phyloP scores from a whole-genome alignment of 1,140 invertebrate genomes.

The Sycophila sp. region DNA sequence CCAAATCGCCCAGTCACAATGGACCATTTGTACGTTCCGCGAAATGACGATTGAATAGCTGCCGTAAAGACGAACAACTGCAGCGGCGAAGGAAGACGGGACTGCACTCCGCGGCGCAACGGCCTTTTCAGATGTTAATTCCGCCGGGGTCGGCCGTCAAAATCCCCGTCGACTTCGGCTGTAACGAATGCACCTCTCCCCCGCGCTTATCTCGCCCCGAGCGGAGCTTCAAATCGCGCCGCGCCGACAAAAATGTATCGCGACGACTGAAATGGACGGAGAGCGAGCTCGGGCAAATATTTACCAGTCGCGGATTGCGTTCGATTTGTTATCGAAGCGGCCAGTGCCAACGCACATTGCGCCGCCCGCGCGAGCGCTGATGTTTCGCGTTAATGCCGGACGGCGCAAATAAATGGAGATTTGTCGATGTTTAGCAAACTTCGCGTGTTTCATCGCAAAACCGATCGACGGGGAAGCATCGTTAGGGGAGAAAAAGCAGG shows the following conservation, averaged over 20 bases:
- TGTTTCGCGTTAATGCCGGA: too few species aligned
- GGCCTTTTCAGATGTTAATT: conserved; percentile 27
- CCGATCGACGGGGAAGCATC: too few species aligned
- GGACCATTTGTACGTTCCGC: conserved; percentile 28
- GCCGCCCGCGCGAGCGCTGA: too few species aligned
- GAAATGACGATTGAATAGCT: conserved; percentile 32
- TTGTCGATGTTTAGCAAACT: too few species aligned
- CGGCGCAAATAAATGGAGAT: too few species aligned
- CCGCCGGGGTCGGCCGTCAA: not conserved
- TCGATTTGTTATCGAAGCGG: not conserved
- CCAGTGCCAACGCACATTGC: not conserved
- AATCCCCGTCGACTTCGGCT: not conserved
- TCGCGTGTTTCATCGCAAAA: too few species aligned
- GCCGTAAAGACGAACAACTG: conserved; percentile 20
- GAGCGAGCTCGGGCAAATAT: not conserved
- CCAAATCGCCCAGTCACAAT: conserved; percentile 30
- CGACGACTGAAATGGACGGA: not conserved
- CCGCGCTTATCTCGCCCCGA: not conserved
- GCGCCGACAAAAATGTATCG: not conserved
- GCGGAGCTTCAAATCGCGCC: not conserved
- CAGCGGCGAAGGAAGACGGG: too few species aligned
- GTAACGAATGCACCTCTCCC: not conserved
- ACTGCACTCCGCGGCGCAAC: not conserved
- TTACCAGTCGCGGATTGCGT: not conserved
- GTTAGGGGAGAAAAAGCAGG: too few species aligned